phyloP scores from a whole-genome alignment of 2,113 vertebrate species.

The Pomatostomus ruficeps region DNA sequence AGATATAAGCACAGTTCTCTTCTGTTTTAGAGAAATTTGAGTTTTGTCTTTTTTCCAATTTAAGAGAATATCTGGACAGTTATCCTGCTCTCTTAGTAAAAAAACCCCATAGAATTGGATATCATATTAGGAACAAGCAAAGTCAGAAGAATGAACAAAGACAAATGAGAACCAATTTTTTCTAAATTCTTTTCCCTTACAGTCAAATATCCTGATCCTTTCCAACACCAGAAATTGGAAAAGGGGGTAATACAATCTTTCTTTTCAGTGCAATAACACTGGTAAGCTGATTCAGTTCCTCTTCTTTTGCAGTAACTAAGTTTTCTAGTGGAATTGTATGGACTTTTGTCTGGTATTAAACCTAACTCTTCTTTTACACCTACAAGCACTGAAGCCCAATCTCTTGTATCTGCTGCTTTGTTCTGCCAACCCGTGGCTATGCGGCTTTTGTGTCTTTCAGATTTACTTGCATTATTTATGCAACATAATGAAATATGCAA shows the following conservation, averaged over 20 bases:
- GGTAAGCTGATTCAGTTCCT: background rate
- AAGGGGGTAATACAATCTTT: background rate
- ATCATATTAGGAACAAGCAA: background rate
- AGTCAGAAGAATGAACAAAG: slow-evolving; percentile 26
- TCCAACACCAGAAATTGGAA: background rate
- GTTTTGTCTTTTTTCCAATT: background rate
- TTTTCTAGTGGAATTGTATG: background rate
- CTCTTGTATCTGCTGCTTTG: slow-evolving; percentile 22
- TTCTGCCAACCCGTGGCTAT: slow-evolving; percentile 50
- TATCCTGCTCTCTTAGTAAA: background rate
- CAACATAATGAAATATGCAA: slow-evolving; percentile 65
- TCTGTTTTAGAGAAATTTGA: slow-evolving; percentile 16
- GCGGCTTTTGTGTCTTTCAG: slow-evolving; percentile 55
- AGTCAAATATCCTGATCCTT: background rate
- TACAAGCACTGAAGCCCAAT: slow-evolving; percentile 7
- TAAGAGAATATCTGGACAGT: background rate
- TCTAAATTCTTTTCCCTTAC: background rate
- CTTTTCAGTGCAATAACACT: background rate
- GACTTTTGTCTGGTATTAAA: background rate
- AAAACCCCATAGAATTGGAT: background rate
- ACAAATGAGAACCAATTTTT: background rate
- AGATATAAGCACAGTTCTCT: background rate
- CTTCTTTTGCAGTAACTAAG: background rate
- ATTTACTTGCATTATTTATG: slow-evolving; percentile 67
- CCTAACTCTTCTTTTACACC: slow-evolving; percentile 42